These are phyloP conservation scores for Pomacea maculata DNA, from an alignment of 1,140 invertebrate species.

Conservation along the genomic window DNA sequence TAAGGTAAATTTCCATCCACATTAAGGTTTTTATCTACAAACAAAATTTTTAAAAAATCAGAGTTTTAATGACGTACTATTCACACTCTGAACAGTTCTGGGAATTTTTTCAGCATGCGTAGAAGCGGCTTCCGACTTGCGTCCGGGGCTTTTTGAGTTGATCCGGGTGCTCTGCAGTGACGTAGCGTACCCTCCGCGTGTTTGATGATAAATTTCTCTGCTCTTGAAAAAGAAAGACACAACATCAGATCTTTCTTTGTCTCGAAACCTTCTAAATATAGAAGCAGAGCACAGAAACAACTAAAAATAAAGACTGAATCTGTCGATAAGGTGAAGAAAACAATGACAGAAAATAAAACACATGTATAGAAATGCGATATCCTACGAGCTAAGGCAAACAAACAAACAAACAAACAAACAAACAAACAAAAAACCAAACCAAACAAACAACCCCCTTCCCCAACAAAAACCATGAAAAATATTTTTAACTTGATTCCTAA, in stretches of 20 bases:
- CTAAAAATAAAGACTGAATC: neutral
- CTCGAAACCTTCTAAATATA: neutral
- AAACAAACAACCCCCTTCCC: too few relatives aligned
- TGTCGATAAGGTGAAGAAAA: too few relatives aligned
- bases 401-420: neutral
- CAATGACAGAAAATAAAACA: too few relatives aligned
- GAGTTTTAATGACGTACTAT: neutral
- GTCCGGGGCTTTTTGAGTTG: neutral
- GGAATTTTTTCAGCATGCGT: constrained; percentile 11
- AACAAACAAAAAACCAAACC: too few relatives aligned
- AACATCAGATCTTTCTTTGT: neutral
- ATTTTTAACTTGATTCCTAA: neutral
- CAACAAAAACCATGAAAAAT: too few relatives aligned
- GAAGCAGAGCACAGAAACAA: neutral
- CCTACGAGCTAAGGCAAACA: neutral
- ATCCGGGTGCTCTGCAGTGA: too few relatives aligned
- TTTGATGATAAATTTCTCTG: constrained; percentile 9
- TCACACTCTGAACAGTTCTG: constrained; percentile 14
- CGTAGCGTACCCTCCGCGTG: neutral
- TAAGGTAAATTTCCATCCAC: constrained; percentile 16
- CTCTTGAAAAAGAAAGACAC: constrained; percentile 15
- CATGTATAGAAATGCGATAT: too few relatives aligned
- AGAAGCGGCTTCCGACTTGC: constrained; percentile 7
- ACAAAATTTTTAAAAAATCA: neutral
- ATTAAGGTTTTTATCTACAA: constrained; percentile 5